Conservation (phyloP, 2,797 vertebrate species). For the Crypturellus tataupa region DNA sequence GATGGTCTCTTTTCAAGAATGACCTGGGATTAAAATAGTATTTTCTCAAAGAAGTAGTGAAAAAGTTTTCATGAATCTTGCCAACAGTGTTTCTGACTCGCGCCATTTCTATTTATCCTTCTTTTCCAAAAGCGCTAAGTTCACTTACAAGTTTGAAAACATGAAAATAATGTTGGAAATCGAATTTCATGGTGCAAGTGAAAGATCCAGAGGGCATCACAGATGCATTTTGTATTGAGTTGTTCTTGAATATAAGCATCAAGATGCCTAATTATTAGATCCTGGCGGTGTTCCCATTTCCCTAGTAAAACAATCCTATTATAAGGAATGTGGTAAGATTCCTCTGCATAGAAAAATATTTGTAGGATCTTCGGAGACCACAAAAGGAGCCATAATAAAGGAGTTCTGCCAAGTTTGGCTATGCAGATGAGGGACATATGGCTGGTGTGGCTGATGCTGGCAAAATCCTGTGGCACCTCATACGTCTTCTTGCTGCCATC, state of each 20-base stretch:
- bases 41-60: constrained; percentile 56
- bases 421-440: constrained; percentile 82
- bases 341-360: constrained; percentile 50
- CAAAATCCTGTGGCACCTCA: constrained; percentile 69
- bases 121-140: constrained; percentile 34
- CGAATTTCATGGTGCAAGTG: not conserved
- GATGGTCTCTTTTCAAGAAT: not conserved
- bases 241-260: not conserved
- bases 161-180: not conserved
- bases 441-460: constrained; percentile 69
- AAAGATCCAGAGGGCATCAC: not conserved
- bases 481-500: constrained; percentile 75
- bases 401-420: constrained; percentile 72
- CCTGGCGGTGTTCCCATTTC: constrained; percentile 16
- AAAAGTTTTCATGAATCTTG: constrained; percentile 64
- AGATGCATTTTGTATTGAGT: not conserved
- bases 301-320: constrained; percentile 27
- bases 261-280: not conserved
- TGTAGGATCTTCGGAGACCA: constrained; percentile 83
- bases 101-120: constrained; percentile 56
- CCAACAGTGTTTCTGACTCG: constrained; percentile 63
- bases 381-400: constrained; percentile 57
- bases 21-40: constrained; percentile 42
- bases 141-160: constrained; percentile 49
- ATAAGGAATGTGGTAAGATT: constrained; percentile 25